phyloP scores from a whole-genome alignment of 2,113 vertebrate species.

The Cynocephalus volans region DNA sequence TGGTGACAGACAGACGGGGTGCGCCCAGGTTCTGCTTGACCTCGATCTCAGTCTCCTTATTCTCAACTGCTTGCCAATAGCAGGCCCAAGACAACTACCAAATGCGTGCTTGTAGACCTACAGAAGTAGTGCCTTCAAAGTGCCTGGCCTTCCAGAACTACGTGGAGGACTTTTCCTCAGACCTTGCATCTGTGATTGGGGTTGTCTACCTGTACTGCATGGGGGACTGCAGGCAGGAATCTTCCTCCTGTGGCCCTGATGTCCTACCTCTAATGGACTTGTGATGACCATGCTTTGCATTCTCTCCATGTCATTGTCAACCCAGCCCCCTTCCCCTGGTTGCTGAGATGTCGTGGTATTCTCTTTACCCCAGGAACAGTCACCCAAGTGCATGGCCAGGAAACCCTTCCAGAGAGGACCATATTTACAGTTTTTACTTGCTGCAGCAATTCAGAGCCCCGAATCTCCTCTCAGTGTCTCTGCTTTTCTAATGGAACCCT shows the following conservation, averaged over 20 bases:
- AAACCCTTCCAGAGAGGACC: neutral
- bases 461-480: accelerated
- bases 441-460: accelerated
- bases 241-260: accelerated
- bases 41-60: neutral
- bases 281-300: accelerated
- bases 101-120: too few species aligned
- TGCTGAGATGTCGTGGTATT: neutral
- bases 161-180: too few species aligned
- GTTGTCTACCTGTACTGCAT: neutral
- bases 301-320: neutral
- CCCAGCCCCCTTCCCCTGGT: too few species aligned
- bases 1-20: neutral
- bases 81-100: neutral
- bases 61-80: neutral
- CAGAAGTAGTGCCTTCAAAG: neutral
- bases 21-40: too few species aligned
- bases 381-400: neutral
- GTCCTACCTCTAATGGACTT: too few species aligned
- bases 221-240: neutral
- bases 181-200: too few species aligned
- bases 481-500: neutral
- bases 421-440: neutral
- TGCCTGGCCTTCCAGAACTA: neutral
- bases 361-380: too few species aligned